Conservation (phyloP, 2,888 invertebrate species). For the Antheraea yamamai region DNA sequence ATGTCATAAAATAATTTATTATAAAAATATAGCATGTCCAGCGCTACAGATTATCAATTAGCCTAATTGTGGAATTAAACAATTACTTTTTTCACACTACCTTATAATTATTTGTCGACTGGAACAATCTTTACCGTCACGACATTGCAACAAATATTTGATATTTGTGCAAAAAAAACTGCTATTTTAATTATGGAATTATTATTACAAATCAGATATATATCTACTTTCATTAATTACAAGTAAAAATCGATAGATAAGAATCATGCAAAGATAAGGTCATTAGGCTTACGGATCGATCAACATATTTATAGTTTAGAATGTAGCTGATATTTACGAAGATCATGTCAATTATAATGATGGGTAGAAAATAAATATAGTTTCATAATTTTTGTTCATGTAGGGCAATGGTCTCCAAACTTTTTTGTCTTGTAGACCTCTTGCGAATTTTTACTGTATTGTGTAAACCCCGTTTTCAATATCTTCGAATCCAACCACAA, state of each 20-base stretch:
- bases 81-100: background rate
- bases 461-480: no score
- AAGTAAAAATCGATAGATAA: background rate
- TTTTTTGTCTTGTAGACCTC: no score
- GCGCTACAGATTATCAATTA: background rate
- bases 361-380: background rate
- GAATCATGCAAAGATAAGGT: no score
- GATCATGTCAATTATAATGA: background rate
- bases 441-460: no score
- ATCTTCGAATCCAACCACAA: no score
- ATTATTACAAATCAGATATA: background rate
- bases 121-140: background rate
- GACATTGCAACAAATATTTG: background rate
- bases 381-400: no score
- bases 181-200: background rate
- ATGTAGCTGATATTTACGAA: background rate
- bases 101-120: background rate
- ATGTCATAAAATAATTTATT: conserved; percentile 46
- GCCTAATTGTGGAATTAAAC: background rate
- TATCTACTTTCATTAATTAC: background rate
- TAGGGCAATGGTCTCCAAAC: no score
- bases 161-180: background rate
- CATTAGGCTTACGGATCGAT: background rate
- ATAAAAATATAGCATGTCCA: conserved; percentile 60
- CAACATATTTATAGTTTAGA: background rate